These are phyloP conservation scores for Ecdyonurus torrentis DNA, from an alignment of 2,888 invertebrate species.

Conservation along the genomic window DNA sequence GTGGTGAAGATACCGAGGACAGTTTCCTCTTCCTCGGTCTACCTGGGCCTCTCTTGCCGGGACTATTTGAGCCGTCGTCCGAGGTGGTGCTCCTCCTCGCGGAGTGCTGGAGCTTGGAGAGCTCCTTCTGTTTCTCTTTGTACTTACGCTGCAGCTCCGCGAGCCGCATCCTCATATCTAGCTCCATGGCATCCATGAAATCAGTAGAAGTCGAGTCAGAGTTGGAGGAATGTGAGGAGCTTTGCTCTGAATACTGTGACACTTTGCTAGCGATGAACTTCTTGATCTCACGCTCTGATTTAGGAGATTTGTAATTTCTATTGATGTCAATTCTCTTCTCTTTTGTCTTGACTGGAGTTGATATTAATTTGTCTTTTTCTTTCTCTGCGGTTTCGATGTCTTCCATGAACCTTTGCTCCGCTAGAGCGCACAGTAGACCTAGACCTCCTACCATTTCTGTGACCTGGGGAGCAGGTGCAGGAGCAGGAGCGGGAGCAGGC, in stretches of 20 bases:
- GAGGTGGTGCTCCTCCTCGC: conserved; percentile 21
- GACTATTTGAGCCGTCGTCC: conserved; percentile 6
- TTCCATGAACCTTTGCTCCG: conserved; percentile 67
- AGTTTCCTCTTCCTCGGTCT: conserved; percentile 26
- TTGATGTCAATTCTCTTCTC: conserved; percentile 14
- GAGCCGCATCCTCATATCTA: conserved; percentile 63
- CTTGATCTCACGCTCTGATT: conserved; percentile 19
- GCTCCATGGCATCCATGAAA: conserved; percentile 51
- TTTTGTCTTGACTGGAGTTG: conserved; percentile 8
- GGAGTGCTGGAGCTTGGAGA: conserved; percentile 39
- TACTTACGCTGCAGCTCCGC: conserved; percentile 65
- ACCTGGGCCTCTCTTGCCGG: conserved; percentile 27
- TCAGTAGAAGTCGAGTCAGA: conserved; percentile 9
- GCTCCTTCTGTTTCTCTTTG: conserved; percentile 65
- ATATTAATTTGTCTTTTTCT: no score
- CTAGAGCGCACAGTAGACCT: conserved; percentile 63
- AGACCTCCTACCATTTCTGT: conserved; percentile 25
- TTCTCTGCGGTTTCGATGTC: conserved; percentile 39
- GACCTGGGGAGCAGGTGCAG: neutral
- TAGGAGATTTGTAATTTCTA: conserved; percentile 18
- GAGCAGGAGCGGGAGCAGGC: neutral
- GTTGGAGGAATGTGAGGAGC: conserved; percentile 8
- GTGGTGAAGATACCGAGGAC: conserved; percentile 8
- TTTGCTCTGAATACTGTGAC: conserved; percentile 16
- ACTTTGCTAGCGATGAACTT: conserved; percentile 23